These are phyloP conservation scores for Sorex maritimensis DNA, from an alignment of 2,797 vertebrate species.

Conservation along the genomic window DNA sequence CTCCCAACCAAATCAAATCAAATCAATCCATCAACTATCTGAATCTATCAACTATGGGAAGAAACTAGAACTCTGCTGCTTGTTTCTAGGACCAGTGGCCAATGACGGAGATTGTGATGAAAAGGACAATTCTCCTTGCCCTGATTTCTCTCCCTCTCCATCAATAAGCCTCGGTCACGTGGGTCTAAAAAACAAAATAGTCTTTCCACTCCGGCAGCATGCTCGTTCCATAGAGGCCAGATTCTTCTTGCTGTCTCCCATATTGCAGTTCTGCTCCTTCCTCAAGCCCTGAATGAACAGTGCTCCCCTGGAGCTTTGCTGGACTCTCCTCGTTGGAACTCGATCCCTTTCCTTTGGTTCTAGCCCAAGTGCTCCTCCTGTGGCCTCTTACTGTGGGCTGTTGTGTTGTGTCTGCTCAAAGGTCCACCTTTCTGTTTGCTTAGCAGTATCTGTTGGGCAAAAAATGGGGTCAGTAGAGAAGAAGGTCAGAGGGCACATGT, in stretches of 20 bases:
- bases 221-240: background rate
- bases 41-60: too few species aligned
- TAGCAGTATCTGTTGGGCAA: background rate
- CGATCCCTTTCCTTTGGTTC: background rate
- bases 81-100: background rate
- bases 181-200: background rate
- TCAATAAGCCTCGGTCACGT: background rate
- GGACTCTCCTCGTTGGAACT: background rate
- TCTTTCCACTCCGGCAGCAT: background rate
- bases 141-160: background rate
- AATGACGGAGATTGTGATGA: background rate
- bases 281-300: conserved; percentile 12
- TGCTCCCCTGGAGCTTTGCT: background rate
- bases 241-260: background rate
- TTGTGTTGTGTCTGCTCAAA: background rate
- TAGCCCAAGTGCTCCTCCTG: background rate
- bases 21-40: too few species aligned
- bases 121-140: background rate
- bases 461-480: background rate
- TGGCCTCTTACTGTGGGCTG: background rate
- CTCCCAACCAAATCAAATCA: too few species aligned
- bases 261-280: conserved; percentile 49
- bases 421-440: background rate
- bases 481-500: background rate
- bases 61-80: conserved; percentile 7